Base-by-base conservation (phyloP, 2,797 vertebrate genomes). In the Threskiornis aethiopicus region DNA sequence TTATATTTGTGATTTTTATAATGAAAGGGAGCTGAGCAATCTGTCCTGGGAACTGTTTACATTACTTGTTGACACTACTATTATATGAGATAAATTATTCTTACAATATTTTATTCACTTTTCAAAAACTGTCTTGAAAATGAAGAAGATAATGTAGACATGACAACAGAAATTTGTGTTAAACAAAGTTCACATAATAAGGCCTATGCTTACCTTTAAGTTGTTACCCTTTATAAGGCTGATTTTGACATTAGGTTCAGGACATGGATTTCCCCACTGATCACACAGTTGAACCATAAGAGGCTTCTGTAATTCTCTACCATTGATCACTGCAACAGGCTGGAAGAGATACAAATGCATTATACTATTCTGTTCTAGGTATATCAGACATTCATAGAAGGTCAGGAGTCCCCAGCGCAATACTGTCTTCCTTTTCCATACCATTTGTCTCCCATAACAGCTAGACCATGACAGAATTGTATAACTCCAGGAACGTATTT, bases 231-330 rank as follows among this genome's bases (percentile, higher is more conserved):
- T 98, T 41, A 35, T 35, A 65, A 98, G 91, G 85, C 2, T 96
- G 93, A 98, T 96, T 97, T 95, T 98, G 59, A 99, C 97, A 51
- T 98, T 97, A 94, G 98, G 97, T 95, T 99, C 98, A 33, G 96
- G 79, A 81, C 98, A 96, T 13, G 97, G 98, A 97, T 99, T 99
- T 90, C 97, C 98, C 99, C 99, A 99, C 37, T 98, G 91, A 95
- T 99, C 99, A 96, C 97, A 99, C 58, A 99, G 93, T 64, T 99
- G 99, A 82, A 99, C 41, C 57, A 98, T 13, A 84, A 99, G 98
- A 6, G 98, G 98, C 15, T 73, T 98, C 76, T 98, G 77, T 91
- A 99, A 95, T 73, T 98, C 96, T 51, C 98, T 98, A 57, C 98
- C 99, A 83, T 99, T 99, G 79, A 99, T 97, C 72, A 99, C 98